Base-by-base conservation (phyloP, 37 sponge, comb jelly and placozoan species). In the Bolinopsis microptera region DNA sequence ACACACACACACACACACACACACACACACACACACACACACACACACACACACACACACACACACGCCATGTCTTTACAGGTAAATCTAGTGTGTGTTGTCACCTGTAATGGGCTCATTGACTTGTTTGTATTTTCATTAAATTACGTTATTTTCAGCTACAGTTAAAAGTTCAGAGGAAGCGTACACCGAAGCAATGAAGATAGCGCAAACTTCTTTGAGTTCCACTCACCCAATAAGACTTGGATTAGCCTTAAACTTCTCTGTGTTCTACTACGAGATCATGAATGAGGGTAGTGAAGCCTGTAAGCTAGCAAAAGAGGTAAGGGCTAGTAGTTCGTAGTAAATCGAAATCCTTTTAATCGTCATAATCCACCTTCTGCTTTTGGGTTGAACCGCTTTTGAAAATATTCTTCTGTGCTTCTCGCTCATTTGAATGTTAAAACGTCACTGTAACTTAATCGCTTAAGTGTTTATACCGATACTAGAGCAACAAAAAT, bases 261-360 rank as follows among this genome's bases (percentile, higher is more conserved):
- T 96, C 95, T 98, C 98, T 13, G 98, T 98, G 27, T 98, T 98
- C 90, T 97, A 95, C 94, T 98, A 97, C 82, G 98, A 98, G 82
- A 97, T 97, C 76, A 33, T 92, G 68, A 95, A 94, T 26, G 28
- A 92, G 0, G 93, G 94, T 0, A 94, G 94, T 0, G 69, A 96
- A 69, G 97, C 97, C 35, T 97, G 97, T 77, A 28, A 38, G 37
- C 82, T 97, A 38, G 97, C 97, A 24, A 96, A 96, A 69, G 75
- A 72, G 75, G 75, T 72, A 72, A 72, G 61, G 61, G n/a, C n/a
- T n/a, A n/a, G n/a, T n/a, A n/a, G n/a, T n/a, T n/a, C n/a, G 13
- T 67, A 67, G 21, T 67, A 22, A 21, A 67, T 67, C 18, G 68
- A 22, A 67, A 67, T 67, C 68, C 68, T 67, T 67, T 21, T 67